Conservation (phyloP, 2,797 vertebrate genomes). For the Dallia pectoralis region DNA sequence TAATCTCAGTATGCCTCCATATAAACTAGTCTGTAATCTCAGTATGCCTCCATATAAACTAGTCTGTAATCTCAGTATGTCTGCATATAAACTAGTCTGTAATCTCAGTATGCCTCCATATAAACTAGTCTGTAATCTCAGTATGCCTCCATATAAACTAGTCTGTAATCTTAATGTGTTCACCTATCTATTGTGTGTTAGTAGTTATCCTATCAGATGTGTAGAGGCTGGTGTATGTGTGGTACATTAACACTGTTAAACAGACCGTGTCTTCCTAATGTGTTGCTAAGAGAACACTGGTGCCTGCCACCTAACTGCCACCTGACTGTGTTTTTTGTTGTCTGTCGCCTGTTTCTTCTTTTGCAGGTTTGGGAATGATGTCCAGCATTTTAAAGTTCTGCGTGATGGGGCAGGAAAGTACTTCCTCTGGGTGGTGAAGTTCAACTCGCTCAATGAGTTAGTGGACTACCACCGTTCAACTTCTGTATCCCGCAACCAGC, state of each 20-base stretch:
- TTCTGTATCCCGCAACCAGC: constrained; percentile 98
- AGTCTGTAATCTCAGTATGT: background rate
- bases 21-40: constrained; percentile 9
- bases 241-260: background rate
- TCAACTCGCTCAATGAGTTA: constrained; percentile 97
- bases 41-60: constrained; percentile 31
- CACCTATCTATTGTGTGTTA: background rate
- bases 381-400: constrained; percentile 99
- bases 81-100: constrained; percentile 33
- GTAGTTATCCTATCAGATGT: constrained; percentile 6
- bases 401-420: constrained; percentile 98
- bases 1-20: no score
- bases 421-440: constrained; percentile 99
- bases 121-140: no score
- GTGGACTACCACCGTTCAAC: constrained; percentile 98
- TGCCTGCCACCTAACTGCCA: background rate
- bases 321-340: background rate
- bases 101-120: no score
- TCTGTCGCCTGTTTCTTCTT: constrained; percentile 14
- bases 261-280: background rate
- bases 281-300: background rate
- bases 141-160: constrained; percentile 36
- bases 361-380: constrained; percentile 90
- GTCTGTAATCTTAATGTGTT: background rate
- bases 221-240: background rate